These are phyloP conservation scores for Trichonephila clavata DNA, from an alignment of 1,140 invertebrate genomes.

Conservation along the genomic window DNA sequence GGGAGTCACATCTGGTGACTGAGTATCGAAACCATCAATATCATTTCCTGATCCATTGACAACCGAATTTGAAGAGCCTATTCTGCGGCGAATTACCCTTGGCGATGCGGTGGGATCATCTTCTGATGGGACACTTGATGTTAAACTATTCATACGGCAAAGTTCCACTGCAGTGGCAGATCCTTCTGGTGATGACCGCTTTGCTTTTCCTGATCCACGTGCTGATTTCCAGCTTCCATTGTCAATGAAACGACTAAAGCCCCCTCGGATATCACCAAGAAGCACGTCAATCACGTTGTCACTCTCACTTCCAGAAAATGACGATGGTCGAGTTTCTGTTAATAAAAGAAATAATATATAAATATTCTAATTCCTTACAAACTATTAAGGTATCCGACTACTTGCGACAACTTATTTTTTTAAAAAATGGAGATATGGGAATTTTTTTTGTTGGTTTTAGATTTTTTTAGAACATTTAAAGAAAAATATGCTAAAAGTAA, in stretches of 20 bases:
- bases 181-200: conserved; percentile 44
- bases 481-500: too few species aligned
- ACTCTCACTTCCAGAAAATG: conserved; percentile 81
- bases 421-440: too few species aligned
- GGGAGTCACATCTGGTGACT: conserved; percentile 89
- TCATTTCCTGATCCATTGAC: conserved; percentile 80
- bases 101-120: conserved; percentile 79
- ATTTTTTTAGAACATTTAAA: too few species aligned
- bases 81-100: conserved; percentile 83
- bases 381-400: too few species aligned
- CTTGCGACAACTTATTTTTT: too few species aligned
- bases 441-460: too few species aligned
- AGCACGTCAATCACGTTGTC: conserved; percentile 87
- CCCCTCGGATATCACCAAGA: conserved; percentile 87
- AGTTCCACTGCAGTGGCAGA: conserved; percentile 37
- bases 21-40: conserved; percentile 81
- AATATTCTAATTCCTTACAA: too few species aligned
- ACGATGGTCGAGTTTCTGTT: conserved; percentile 66
- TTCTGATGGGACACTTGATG: conserved; percentile 83
- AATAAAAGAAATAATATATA: not conserved
- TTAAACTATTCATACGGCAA: conserved; percentile 79
- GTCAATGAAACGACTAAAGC: conserved; percentile 81
- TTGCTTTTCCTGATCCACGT: conserved; percentile 5
- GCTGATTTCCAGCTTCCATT: conserved; percentile 39
- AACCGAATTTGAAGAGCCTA: conserved; percentile 78